phyloP scores from a whole-genome alignment of 2,888 invertebrate genomes.

The Volucella bombylans region DNA sequence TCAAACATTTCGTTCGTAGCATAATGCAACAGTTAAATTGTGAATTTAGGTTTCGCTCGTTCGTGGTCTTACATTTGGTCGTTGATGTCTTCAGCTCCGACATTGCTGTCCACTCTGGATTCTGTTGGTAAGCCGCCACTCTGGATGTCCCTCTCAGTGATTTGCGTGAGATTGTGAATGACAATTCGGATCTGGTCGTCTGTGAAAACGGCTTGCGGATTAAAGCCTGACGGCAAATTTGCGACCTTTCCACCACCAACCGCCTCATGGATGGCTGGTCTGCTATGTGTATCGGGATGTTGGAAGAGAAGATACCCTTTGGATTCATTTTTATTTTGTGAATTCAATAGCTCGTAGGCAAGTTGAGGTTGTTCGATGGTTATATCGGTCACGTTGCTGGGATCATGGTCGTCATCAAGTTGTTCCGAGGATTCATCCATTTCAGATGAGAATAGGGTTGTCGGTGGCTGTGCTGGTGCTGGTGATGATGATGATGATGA shows the following conservation, averaged over 20 bases:
- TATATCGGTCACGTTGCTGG: constrained; percentile 25
- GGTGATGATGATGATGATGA: constrained; percentile 1
- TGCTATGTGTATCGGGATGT: neutral
- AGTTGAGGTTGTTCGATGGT: constrained; percentile 56
- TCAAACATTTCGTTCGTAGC: neutral
- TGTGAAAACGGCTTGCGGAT: constrained; percentile 75
- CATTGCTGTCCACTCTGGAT: constrained; percentile 74
- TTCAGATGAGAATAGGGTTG: constrained; percentile 74
- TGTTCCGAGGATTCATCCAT: constrained; percentile 77
- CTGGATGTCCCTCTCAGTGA: constrained; percentile 81
- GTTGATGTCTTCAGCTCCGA: constrained; percentile 76
- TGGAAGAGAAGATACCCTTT: constrained; percentile 44
- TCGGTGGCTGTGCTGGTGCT: too few relatives aligned
- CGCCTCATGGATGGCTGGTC: neutral
- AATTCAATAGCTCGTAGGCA: constrained; percentile 62
- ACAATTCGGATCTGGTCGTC: constrained; percentile 85
- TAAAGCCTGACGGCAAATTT: constrained; percentile 52
- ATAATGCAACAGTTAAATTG: constrained; percentile 31
- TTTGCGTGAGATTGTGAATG: constrained; percentile 87
- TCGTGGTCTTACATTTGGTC: constrained; percentile 79
- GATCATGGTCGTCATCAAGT: constrained; percentile 41
- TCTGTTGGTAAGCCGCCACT: constrained; percentile 75
- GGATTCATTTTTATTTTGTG: constrained; percentile 51
- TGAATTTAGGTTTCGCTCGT: constrained; percentile 32
- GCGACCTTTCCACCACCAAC: neutral